Base-by-base conservation (phyloP, 2,888 invertebrate species). In the Thereva nobilitata region DNA sequence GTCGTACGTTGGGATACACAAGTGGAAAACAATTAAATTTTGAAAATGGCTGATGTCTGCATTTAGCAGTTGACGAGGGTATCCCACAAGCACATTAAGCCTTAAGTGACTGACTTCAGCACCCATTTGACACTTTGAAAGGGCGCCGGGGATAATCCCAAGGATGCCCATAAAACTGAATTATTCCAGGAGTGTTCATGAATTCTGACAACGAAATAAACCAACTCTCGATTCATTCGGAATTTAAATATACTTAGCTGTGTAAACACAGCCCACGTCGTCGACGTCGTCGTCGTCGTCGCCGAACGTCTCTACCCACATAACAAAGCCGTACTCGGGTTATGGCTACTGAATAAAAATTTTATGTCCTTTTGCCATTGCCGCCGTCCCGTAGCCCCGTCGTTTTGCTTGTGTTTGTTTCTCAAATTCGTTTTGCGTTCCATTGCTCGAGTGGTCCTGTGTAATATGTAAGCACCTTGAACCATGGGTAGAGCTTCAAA, bases 341-440 rank as follows among this genome's bases (percentile, higher is more conserved):
- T 47, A 59, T 49, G 59, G 49, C 49, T 12, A 59, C 59, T 59
- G 59, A 59, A 59, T 59, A 59, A 59, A 59, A 59, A 59, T 59
- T 47, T 59, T 49, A 59, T 59, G 59, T 59, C 59, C 47, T 52
- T 23, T 23, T 23, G 23, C 23, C n/a, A n/a, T n/a, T n/a, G n/a
- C n/a, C n/a, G n/a, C n/a, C n/a, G n/a, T n/a, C n/a, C n/a, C n/a
- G n/a, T n/a, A n/a, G 23, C 23, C 23, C 23, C 59, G 12, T 35
- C 37, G 41, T 41, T 59, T 12, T 42, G 41, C 55, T 41, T 10
- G 59, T 10, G 37, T 47, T 59, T 47, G 38, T 59, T 49, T 47
- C 59, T 47, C 38, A 49, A 47, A 38, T 38, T 59, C 49, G 49
- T 59, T 49, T 45, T 59, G 49, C 49, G 45, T 59, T 59, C 23